Conservation (phyloP, 2,888 invertebrate genomes). For the Rotaria sp. region DNA sequence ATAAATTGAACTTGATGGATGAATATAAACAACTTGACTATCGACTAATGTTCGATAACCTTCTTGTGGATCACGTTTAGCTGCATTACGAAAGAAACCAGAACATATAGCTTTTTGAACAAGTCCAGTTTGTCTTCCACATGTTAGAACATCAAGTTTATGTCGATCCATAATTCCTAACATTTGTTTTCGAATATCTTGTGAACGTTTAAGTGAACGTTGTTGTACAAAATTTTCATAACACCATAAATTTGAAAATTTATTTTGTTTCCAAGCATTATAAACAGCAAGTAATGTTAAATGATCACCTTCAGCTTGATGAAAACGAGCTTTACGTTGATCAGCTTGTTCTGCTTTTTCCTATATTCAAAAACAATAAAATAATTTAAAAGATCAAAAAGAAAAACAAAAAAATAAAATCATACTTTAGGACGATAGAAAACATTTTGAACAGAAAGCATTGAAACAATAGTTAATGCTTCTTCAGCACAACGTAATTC, state of each 20-base stretch:
- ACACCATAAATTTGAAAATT: slow-evolving; percentile 98
- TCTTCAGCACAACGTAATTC: slow-evolving; percentile 94
- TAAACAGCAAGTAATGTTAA: slow-evolving; percentile 92
- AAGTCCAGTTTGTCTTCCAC: slow-evolving; percentile 84
- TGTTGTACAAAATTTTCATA: slow-evolving; percentile 94
- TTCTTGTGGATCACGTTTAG: slow-evolving; percentile 97
- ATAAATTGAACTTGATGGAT: slow-evolving; percentile 92
- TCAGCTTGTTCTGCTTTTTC: slow-evolving; percentile 85
- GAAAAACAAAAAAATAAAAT: not conserved
- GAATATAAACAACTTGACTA: slow-evolving; percentile 91
- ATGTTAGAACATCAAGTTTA: slow-evolving; percentile 77
- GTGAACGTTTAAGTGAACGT: slow-evolving; percentile 85
- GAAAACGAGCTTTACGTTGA: slow-evolving; percentile 97
- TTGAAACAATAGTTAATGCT: slow-evolving; percentile 92
- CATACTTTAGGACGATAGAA: slow-evolving; percentile 69
- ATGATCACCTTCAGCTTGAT: slow-evolving; percentile 96
- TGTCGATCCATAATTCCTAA: slow-evolving; percentile 83
- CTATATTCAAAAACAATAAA: too few species aligned
- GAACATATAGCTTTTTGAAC: slow-evolving; percentile 94
- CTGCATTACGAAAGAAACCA: slow-evolving; percentile 95
- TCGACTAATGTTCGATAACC: slow-evolving; percentile 88
- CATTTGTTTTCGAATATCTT: slow-evolving; percentile 93
- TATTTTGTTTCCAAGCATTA: slow-evolving; percentile 98
- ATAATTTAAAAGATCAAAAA: not conserved
- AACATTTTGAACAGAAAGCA: slow-evolving; percentile 97